These are phyloP conservation scores for Acrocera orbiculus DNA, from an alignment of 2,888 invertebrate species.

Conservation along the genomic window DNA sequence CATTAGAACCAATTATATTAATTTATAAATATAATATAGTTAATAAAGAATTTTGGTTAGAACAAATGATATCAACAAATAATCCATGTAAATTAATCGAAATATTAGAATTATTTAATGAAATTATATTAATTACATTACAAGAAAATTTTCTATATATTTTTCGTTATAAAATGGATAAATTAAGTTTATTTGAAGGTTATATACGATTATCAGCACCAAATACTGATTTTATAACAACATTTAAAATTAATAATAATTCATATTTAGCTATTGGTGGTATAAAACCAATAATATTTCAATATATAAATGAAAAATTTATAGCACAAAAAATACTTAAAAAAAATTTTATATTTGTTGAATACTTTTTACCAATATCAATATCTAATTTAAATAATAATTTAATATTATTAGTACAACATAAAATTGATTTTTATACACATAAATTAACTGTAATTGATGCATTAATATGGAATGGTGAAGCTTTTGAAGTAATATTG, in stretches of 20 bases:
- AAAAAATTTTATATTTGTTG: constrained; percentile 25
- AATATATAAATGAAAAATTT: constrained; percentile 23
- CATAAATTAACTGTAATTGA: constrained; percentile 25
- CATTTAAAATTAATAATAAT: constrained; percentile 28
- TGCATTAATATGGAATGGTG: constrained; percentile 30
- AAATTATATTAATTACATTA: too few species aligned
- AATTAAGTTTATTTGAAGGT: too few species aligned
- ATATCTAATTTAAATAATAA: constrained; percentile 29
- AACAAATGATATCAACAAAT: constrained; percentile 21
- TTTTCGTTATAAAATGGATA: too few species aligned
- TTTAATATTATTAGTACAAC: constrained; percentile 29
- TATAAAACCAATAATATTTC: constrained; percentile 22
- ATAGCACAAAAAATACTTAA: constrained; percentile 22
- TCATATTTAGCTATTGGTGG: constrained; percentile 28
- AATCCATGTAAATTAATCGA: too few species aligned
- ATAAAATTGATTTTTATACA: constrained; percentile 24
- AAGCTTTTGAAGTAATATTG: constrained; percentile 23
- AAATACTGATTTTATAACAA: too few species aligned
- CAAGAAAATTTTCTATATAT: too few species aligned
- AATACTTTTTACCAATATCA: constrained; percentile 24
- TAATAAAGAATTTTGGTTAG: constrained; percentile 23
- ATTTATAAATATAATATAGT: constrained; percentile 20
- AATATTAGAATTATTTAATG: too few species aligned
- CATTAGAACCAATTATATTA: constrained; percentile 14
- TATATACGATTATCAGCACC: too few species aligned